phyloP scores from a whole-genome alignment of 1,140 invertebrate genomes.

The Musca vetustissima region DNA sequence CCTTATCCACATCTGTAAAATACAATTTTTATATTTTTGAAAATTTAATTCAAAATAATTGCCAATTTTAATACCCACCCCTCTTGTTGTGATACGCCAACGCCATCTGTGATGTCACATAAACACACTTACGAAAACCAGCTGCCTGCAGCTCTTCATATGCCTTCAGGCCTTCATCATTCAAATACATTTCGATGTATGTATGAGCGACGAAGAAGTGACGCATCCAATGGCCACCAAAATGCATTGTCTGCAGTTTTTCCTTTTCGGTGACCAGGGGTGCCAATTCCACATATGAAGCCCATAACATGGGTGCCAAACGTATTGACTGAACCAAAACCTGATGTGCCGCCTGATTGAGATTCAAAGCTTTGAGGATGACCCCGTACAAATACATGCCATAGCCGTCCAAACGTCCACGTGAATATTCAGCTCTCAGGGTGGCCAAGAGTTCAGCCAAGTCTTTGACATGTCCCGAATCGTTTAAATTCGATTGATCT shows the following conservation, averaged over 20 bases:
- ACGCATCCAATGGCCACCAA: slow-evolving; percentile 94
- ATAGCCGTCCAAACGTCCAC: slow-evolving; percentile 80
- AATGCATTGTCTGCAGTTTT: slow-evolving; percentile 64
- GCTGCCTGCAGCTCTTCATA: slow-evolving; percentile 75
- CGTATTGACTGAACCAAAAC: slow-evolving; percentile 78
- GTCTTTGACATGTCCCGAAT: slow-evolving; percentile 62
- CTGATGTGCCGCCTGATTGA: slow-evolving; percentile 72
- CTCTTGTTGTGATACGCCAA: slow-evolving; percentile 90
- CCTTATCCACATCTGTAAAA: slow-evolving; percentile 77
- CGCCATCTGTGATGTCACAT: slow-evolving; percentile 89
- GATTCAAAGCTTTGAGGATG: slow-evolving; percentile 84
- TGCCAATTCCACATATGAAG: slow-evolving; percentile 91
- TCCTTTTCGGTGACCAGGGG: slow-evolving; percentile 80
- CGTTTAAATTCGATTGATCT: slow-evolving; percentile 71
- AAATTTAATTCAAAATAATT: slow-evolving; percentile 12
- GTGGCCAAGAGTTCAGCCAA: slow-evolving; percentile 62
- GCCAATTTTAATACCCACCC: slow-evolving; percentile 65
- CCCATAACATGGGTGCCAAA: slow-evolving; percentile 84
- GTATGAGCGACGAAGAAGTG: slow-evolving; percentile 90
- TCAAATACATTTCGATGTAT: slow-evolving; percentile 86
- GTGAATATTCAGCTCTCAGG: slow-evolving; percentile 62
- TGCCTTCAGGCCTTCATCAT: slow-evolving; percentile 85
- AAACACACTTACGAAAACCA: slow-evolving; percentile 85
- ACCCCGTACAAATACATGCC: slow-evolving; percentile 89
- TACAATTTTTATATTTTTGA: neutral